phyloP scores from a whole-genome alignment of 2,113 vertebrate species.

The Chiloscyllium plagiosum region DNA sequence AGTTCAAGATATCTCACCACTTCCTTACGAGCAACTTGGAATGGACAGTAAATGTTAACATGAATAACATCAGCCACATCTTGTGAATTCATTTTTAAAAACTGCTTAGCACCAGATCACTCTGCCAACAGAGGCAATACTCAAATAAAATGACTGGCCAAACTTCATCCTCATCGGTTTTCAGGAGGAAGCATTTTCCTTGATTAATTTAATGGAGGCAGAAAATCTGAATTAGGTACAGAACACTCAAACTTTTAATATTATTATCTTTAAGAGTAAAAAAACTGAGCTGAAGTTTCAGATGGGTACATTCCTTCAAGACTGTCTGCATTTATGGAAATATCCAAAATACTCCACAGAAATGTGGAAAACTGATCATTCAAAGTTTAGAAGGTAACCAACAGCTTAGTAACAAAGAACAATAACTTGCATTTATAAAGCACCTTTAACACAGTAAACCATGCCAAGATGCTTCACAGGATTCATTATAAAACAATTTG shows the following conservation, averaged over 20 bases:
- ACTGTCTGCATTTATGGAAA: background rate
- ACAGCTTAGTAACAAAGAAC: background rate
- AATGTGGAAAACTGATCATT: background rate
- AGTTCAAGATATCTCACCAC: background rate
- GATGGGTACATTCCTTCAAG: background rate
- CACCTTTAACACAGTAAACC: background rate
- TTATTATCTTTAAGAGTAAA: background rate
- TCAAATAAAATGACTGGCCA: background rate
- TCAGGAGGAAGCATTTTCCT: background rate
- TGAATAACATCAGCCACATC: background rate
- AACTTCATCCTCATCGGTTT: background rate
- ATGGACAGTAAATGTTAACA: background rate
- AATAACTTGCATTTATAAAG: background rate
- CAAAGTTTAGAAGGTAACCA: background rate
- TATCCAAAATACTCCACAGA: background rate
- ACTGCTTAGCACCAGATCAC: background rate
- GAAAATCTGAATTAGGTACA: background rate
- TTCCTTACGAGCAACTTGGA: background rate
- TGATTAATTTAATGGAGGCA: too few species aligned
- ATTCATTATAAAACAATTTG: background rate
- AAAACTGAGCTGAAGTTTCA: background rate
- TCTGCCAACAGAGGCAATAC: background rate
- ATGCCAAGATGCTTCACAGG: background rate
- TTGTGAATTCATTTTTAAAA: background rate
- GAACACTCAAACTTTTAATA: background rate